Percentiles rank a stretch among this genome's conserved stretches.
phyloP scores from a whole-genome alignment of 2,797 vertebrate species.

The Lagodon rhomboides region DNA sequence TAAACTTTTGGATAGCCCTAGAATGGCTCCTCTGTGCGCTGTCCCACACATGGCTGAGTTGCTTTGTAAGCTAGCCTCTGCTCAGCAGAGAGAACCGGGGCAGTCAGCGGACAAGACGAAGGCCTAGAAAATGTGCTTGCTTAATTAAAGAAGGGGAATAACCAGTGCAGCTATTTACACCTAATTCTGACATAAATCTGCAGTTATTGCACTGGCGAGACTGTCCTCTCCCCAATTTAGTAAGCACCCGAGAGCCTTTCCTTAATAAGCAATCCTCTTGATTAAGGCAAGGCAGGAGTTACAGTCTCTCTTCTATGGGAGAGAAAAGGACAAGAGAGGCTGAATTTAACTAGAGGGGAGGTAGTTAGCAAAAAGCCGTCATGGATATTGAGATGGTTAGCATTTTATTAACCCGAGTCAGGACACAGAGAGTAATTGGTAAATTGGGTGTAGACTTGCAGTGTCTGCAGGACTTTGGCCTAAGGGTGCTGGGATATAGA shows the following conservation, averaged over 20 bases:
- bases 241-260: slow-evolving; percentile 78
- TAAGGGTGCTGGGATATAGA: slow-evolving; percentile 66
- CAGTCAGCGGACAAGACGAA: slow-evolving; percentile 59
- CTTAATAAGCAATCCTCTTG: slow-evolving; percentile 85
- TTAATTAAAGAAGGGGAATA: slow-evolving; percentile 84
- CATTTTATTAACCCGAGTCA: slow-evolving; percentile 82
- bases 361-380: slow-evolving; percentile 77
- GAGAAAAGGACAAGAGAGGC: slow-evolving; percentile 61
- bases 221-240: slow-evolving; percentile 79
- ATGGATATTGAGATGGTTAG: slow-evolving; percentile 82
- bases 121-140: slow-evolving; percentile 72
- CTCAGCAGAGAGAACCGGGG: slow-evolving; percentile 58
- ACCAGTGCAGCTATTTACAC: slow-evolving; percentile 79
- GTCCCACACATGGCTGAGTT: slow-evolving; percentile 58
- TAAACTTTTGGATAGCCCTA: slow-evolving; percentile 22
- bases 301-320: slow-evolving; percentile 52
- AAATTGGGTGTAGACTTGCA: slow-evolving; percentile 78
- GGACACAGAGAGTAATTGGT: slow-evolving; percentile 75
- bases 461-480: slow-evolving; percentile 78
- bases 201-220: slow-evolving; percentile 81
- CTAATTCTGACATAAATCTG: slow-evolving; percentile 85
- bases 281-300: slow-evolving; percentile 78
- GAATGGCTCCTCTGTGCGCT: slow-evolving; percentile 42
- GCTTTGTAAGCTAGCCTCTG: slow-evolving; percentile 67
- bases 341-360: slow-evolving; percentile 75